Conservation (phyloP, 2,797 vertebrate genomes). For the Botia almorhae region DNA sequence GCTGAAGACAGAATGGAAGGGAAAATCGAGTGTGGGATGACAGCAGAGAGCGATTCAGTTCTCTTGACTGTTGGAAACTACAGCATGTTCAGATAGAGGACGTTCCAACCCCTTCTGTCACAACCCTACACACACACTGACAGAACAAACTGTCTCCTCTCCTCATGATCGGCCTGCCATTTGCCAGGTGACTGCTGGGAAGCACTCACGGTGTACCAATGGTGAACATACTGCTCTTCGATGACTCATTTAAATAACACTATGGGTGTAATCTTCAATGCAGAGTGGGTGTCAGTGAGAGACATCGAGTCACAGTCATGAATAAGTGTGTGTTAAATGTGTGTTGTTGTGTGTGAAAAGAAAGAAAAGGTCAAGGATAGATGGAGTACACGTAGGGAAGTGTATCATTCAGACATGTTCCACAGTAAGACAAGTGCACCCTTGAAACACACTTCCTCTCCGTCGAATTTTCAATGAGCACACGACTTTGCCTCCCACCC, state of each 20-base stretch:
- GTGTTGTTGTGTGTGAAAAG: conserved; percentile 39
- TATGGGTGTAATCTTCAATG: conserved; percentile 56
- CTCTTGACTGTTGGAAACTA: conserved; percentile 68
- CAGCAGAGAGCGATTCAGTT: conserved; percentile 57
- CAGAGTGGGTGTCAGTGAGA: conserved; percentile 44
- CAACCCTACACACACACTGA: conserved; percentile 62
- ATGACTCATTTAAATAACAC: conserved; percentile 61
- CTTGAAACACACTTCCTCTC: conserved; percentile 9
- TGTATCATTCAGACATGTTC: conserved; percentile 31
- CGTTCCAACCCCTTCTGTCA: conserved; percentile 74
- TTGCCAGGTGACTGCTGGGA: conserved; percentile 55
- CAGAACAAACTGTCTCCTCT: conserved; percentile 68
- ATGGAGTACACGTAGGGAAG: conserved; percentile 26
- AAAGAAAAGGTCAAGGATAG: conserved; percentile 40
- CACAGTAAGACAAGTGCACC: conserved; percentile 23
- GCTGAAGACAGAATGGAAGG: conserved; percentile 36
- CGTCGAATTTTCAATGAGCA: conserved; percentile 48
- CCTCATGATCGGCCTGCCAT: conserved; percentile 55
- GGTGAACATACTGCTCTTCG: conserved; percentile 52
- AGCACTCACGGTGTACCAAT: conserved; percentile 48
- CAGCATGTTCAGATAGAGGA: conserved; percentile 72
- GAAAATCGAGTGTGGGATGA: conserved; percentile 24
- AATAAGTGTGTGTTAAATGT: conserved; percentile 26
- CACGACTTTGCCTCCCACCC: conserved; percentile 36
- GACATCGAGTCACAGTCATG: conserved; percentile 28